Evolutionary conservation across 92 coral and sea anemone genomes (phyloP).

Genomic region (Epizoanthus fatuus): DNA sequence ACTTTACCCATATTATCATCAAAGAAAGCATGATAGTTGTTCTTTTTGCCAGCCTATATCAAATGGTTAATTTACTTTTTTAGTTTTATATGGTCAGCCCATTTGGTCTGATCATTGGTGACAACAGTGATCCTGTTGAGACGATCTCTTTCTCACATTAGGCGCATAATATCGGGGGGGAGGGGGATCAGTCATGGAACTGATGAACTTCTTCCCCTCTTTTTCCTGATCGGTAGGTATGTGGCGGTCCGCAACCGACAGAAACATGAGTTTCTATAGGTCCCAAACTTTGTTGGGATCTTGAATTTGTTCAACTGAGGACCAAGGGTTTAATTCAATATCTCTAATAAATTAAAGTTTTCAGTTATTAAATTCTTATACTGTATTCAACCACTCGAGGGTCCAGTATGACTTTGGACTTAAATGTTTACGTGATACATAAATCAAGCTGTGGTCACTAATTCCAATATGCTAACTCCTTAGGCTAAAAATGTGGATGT

Average conservation of each 20-base stretch:
- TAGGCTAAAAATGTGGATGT: not conserved
- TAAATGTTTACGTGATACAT: constrained; percentile 21
- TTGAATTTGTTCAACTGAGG: constrained; percentile 7
- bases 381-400: constrained; percentile 3
- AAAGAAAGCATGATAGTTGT: constrained; percentile 41
- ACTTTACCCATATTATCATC: constrained; percentile 12
- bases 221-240: constrained; percentile 58
- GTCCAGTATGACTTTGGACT: constrained; percentile 26
- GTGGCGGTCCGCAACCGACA: constrained; percentile 61
- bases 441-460: constrained; percentile 39
- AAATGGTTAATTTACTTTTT: constrained; percentile 44
- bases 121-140: constrained; percentile 35
- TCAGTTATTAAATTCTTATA: not conserved
- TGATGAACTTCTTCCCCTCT: constrained; percentile 50
- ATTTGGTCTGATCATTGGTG: constrained; percentile 53
- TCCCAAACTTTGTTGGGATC: constrained; percentile 38
- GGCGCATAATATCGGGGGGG: constrained; percentile 61
- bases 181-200: constrained; percentile 69
- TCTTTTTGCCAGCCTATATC: constrained; percentile 26
- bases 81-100: constrained; percentile 43
- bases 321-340: not conserved
- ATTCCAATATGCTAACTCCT: constrained; percentile 42
- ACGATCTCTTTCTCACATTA: constrained; percentile 71
- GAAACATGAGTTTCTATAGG: constrained; percentile 4
- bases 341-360: constrained; percentile 2